Conservation (phyloP, 2,113 vertebrate genomes). For the Erpornis zantholeuca region DNA sequence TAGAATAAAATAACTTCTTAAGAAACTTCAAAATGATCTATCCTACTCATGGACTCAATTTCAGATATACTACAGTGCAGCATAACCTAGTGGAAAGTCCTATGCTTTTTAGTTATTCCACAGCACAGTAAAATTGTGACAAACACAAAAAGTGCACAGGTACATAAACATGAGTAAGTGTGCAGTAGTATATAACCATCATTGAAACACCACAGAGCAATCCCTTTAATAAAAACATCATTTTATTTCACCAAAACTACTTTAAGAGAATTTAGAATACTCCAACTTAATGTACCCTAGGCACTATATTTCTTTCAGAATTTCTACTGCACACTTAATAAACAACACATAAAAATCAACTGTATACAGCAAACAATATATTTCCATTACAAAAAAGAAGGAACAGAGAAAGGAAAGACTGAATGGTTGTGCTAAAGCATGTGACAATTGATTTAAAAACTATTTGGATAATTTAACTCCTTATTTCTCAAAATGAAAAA, state of each 20-base stretch:
- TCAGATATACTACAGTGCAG: neutral
- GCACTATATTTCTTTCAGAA: neutral
- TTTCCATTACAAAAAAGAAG: neutral
- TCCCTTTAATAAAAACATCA: neutral
- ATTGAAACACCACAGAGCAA: neutral
- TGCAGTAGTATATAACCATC: neutral
- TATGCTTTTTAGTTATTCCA: neutral
- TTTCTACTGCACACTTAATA: neutral
- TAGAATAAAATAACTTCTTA: neutral
- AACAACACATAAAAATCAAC: neutral
- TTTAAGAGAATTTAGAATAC: neutral
- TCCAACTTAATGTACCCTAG: neutral
- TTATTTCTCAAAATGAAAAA: neutral
- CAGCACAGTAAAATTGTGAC: neutral
- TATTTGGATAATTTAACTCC: neutral
- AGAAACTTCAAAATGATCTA: neutral
- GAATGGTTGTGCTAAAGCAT: rapidly evolving
- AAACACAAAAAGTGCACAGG: neutral
- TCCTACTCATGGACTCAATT: neutral
- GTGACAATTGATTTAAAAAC: neutral
- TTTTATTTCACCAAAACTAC: neutral
- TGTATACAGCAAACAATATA: neutral
- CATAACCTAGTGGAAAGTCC: neutral
- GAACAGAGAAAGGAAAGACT: neutral
- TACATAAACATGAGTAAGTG: neutral